Evolutionary conservation across 2,113 vertebrate species (phyloP).

Genomic region (Orycteropus afer): DNA sequence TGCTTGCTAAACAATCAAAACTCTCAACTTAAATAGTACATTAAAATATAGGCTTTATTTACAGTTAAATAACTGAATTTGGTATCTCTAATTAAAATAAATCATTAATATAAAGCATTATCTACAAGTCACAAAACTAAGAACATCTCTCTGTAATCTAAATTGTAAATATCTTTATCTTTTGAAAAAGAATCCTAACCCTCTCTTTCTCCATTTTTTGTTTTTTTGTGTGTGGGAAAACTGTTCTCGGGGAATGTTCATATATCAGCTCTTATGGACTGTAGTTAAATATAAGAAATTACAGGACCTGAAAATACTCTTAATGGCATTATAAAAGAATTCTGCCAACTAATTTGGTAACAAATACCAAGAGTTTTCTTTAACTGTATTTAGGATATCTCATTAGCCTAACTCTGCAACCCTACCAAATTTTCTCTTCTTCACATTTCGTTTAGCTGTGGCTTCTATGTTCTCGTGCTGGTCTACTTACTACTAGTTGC

Average conservation of each 20-base stretch:
- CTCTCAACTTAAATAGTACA: neutral
- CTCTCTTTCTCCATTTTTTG: neutral
- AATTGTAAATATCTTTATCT: slow-evolving; percentile 21
- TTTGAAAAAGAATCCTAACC: neutral
- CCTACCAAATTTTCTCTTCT: neutral
- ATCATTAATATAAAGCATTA: slow-evolving; percentile 17
- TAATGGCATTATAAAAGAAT: neutral
- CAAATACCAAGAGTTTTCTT: neutral
- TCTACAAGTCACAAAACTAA: slow-evolving; percentile 31
- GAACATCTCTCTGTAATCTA: slow-evolving; percentile 9
- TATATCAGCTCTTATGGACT: neutral
- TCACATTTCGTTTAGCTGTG: neutral
- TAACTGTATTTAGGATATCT: neutral
- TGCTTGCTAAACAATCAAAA: slow-evolving; percentile 50
- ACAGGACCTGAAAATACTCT: neutral
- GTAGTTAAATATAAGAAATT: neutral
- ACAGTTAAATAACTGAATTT: neutral
- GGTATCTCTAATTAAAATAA: slow-evolving; percentile 42
- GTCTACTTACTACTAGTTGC: neutral
- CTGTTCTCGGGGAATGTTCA: neutral
- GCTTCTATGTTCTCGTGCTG: neutral
- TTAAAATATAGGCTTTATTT: neutral
- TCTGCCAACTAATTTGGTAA: neutral
- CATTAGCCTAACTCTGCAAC: neutral
- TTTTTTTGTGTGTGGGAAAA: neutral